Evolutionary conservation across 1,140 invertebrate genomes (phyloP), one percentile per base, ranked within the genome.

Genomic region (Leptinotarsa defecta): DNA sequence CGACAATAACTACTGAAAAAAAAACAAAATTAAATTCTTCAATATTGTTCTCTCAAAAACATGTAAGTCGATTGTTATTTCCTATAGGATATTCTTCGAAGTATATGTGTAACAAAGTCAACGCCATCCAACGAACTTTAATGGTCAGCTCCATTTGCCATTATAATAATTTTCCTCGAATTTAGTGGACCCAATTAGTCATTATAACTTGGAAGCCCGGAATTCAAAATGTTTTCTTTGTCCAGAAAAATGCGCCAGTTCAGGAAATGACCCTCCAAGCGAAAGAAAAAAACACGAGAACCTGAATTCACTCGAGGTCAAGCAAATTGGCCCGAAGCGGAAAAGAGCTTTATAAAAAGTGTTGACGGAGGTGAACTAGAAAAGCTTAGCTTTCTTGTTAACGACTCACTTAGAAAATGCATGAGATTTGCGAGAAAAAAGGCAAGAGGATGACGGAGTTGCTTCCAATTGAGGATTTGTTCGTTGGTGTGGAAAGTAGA

Each of bases 311-410:
- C 24, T 27, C 22, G 65, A 68, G 65, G 65, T 68, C 65, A 68
- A 68, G 43, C 65, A 68, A 27, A 27, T 68, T 68, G 24, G 27
- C 65, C 27, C 3, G 65, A 22, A 15, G 19, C 65, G 43, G 65
- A 17, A 68, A 68, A 68, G 65, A 22, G 65, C 43, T 68, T 22
- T 13, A 43, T 43, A 68, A 68, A 57, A 68, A 68, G 43, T 68
- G 65, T 68, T 68, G 65, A 68, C 65, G 65, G 65, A 68, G 43
- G 19, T 24, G 43, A 68, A 68, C 65, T 68, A 34, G 24, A 17
- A 27, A 68, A 43, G 43, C 65, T 68, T 43, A 24, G 22, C 65
- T 68, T 43, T 19, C 65, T 68, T 68, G 65, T 68, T 68, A 43
- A 43, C 24, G 43, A 65, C 15, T 24, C 19, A 24, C 65, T 68